A percentile compares a stretch with the other conserved stretches of the same genome.
These are phyloP conservation scores for Aethina tumida DNA, from an alignment of 1,140 invertebrate species.

Conservation along the genomic window DNA sequence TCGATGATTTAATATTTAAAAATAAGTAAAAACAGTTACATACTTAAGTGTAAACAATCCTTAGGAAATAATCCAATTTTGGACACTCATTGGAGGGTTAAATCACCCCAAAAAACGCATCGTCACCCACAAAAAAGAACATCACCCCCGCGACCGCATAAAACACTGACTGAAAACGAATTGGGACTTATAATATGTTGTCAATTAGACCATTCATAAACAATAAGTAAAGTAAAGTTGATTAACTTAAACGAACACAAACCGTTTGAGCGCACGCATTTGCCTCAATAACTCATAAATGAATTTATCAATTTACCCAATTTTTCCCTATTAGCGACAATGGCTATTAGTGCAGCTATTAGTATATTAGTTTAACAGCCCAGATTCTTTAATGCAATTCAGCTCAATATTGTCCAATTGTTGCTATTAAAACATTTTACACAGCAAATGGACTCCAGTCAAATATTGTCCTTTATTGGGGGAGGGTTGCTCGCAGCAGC, in stretches of 20 bases:
- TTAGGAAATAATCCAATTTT: no score
- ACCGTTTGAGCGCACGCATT: constrained; percentile 27
- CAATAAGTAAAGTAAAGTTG: constrained; percentile 17
- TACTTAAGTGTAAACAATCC: no score
- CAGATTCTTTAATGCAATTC: constrained; percentile 39
- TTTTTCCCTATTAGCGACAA: constrained; percentile 39
- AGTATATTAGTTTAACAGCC: constrained; percentile 36
- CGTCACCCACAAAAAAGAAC: no score
- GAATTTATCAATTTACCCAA: constrained; percentile 41
- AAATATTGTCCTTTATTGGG: constrained; percentile 27
- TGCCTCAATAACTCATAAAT: constrained; percentile 34
- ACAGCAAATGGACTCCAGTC: constrained; percentile 31
- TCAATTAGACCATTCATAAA: constrained; percentile 29
- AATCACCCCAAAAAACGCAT: no score
- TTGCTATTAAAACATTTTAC: constrained; percentile 37
- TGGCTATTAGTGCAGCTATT: constrained; percentile 38
- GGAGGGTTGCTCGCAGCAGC: constrained; percentile 16
- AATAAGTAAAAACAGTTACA: no score
- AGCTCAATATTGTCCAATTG: constrained; percentile 38
- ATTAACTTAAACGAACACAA: constrained; percentile 25
- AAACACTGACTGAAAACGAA: constrained; percentile 19
- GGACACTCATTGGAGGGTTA: no score
- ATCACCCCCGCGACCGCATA: constrained; percentile 2
- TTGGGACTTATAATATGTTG: constrained; percentile 24
- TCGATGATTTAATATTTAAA: no score